Base-by-base conservation (phyloP, 2,888 invertebrate species). In the Tetanocera ferruginea region DNA sequence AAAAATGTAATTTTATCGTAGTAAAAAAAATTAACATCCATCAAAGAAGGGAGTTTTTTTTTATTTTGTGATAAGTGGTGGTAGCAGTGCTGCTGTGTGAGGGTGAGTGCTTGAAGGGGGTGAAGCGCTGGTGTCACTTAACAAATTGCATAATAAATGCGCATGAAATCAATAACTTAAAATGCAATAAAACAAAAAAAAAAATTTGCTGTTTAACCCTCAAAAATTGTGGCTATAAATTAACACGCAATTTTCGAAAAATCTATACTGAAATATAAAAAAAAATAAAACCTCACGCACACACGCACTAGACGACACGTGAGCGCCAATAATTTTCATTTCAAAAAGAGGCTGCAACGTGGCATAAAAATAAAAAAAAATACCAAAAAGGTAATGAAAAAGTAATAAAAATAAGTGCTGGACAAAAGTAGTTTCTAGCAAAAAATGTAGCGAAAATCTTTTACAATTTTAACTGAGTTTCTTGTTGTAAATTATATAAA, bases 101-200 rank as follows among this genome's bases (percentile, higher is more conserved):
- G 43, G 1, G 3, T 5, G 3, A 4, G 31, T 0, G 64, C 4
- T 31, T 49, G 3, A 52, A 3, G 34, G 14, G 43, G 43, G 25
- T 49, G n/a, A 17, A 69, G 23, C 19, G 1, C 19, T 23, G 31
- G 72, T 34, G 25, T 72, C 72, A 72, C 72, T 72, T 72, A 75
- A 75, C 75, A 75, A 75, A 75, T 75, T 75, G 67, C 55, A 55
- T 66, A 75, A 75, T 67, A 75, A 75, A 75, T 75, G 75, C 75
- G 67, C 57, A 75, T 75, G 55, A 75, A 75, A 75, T 75, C 66
- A 75, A 75, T 75, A 75, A 75, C 37, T 67, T 67, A 66, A 75
- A 75, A 37, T 67, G 19, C 17, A 69, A 23, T 49, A 4, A 4
- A 17, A 17, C 2, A 64, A 62, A 71, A 17, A 34, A 23, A 43